A percentile compares a stretch with the other conserved stretches of the same genome.
Evolutionary conservation across 2,888 invertebrate species (phyloP).

Genomic region (Habrosyne pyritoides): DNA sequence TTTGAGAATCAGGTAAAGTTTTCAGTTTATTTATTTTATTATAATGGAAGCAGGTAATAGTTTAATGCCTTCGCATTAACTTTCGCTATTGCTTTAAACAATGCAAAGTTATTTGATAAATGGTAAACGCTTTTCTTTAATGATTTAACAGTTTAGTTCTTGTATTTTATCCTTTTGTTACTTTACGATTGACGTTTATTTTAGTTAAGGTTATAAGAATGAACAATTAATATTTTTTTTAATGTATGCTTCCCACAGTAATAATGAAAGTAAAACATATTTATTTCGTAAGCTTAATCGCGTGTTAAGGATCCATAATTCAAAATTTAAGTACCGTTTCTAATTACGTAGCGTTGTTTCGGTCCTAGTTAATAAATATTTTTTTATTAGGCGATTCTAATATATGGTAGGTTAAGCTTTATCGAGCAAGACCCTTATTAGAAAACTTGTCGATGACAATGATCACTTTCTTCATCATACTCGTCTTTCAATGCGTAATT

Average conservation of each 20-base stretch:
- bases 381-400: not conserved
- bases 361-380: not conserved
- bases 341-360: not conserved
- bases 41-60: not conserved
- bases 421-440: not conserved
- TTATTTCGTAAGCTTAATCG: not conserved
- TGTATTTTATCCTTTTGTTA: too few relatives aligned
- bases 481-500: not conserved
- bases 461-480: not conserved
- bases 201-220: too few relatives aligned
- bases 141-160: not conserved
- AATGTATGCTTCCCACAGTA: not conserved
- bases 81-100: not conserved
- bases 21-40: constrained; percentile 24
- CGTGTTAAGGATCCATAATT: not conserved
- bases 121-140: too few relatives aligned
- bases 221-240: not conserved
- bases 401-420: not conserved
- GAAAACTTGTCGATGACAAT: not conserved
- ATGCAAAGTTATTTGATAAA: not conserved
- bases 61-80: not conserved
- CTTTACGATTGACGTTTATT: too few relatives aligned
- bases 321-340: not conserved
- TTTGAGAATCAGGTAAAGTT: constrained; percentile 38
- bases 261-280: not conserved